Base-by-base conservation (phyloP, 2,888 invertebrate genomes). In the Cecidostiba fungosa region DNA sequence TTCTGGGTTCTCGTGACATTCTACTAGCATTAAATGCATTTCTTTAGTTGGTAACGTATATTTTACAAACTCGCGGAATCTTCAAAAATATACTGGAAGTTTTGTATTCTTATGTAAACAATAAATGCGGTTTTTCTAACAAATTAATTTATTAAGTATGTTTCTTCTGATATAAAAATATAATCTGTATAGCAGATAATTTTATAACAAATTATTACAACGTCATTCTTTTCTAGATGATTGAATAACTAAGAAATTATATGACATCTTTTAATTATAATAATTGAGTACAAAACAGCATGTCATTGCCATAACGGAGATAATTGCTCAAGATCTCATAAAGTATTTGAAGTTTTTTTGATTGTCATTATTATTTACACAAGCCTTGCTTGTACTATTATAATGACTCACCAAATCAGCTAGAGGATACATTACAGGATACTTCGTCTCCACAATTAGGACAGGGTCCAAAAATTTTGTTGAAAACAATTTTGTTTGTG, bases 371-470 rank as follows among this genome's bases (percentile, higher is more conserved):
- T 54, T 54, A 54, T n/a, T 54, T 54, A 54, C 54, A 54, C n/a
- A 4, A 54, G 19, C 5, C 19, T 50, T 16, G 2, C 4, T 4
- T 50, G 3, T 5, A 54, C 54, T 19, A 66, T 26, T 10, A 23
- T n/a, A 23, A 23, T 23, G 5, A n/a, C 66, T 66, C 66, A 29
- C 26, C 8, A 74, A 78, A 76, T 77, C 54, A 85, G 8, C 12
- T 83, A 23, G 73, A 69, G 36, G 85, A 84, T 16, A 87, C 88
- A 26, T 87, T 82, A 87, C 92, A 93, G 14, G 91, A 90, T 88
- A 92, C 91, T 66, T 85, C 89, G 81, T 92, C 90, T 72, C 88
- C 89, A 82, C 93, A 93, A 73, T 92, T 88, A 19, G 92, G 93
- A 87, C 93, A 93, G 16, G 85, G 86, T 39, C 93, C 93, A 88